These are phyloP conservation scores for Molossus molossus DNA, from an alignment of 2,797 vertebrate species.

Conservation along the genomic window DNA sequence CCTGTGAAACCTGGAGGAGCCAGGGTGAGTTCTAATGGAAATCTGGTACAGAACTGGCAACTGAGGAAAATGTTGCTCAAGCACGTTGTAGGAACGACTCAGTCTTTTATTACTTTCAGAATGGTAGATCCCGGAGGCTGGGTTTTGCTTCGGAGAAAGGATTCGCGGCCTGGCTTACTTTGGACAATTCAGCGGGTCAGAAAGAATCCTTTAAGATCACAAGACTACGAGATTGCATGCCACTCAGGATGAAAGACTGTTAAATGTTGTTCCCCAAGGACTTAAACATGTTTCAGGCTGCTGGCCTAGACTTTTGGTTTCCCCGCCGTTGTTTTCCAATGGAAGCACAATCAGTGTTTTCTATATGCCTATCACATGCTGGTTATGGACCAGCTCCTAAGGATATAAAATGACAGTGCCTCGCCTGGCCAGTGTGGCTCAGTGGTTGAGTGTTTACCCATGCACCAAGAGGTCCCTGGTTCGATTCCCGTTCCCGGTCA, in stretches of 20 bases:
- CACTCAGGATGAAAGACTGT: neutral
- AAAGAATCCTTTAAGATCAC: neutral
- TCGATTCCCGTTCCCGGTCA: no score
- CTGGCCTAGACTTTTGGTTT: neutral
- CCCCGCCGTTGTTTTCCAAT: neutral
- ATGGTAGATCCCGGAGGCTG: neutral
- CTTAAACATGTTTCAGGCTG: neutral
- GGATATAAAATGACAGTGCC: neutral
- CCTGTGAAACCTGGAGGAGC: neutral
- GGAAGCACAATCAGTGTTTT: conserved; percentile 3
- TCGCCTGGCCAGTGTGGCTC: no score
- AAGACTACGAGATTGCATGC: neutral
- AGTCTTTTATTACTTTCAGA: neutral
- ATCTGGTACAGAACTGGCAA: neutral
- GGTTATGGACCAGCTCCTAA: neutral
- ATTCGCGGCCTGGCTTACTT: neutral
- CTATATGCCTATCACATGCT: neutral
- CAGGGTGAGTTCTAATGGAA: neutral
- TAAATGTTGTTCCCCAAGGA: neutral
- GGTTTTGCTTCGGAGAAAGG: neutral
- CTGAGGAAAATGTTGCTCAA: conserved; percentile 2
- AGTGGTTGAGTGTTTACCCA: no score
- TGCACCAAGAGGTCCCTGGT: no score
- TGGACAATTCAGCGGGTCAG: neutral
- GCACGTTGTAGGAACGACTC: neutral